These are phyloP conservation scores for Homalodisca vitripennis DNA, from an alignment of 1,140 invertebrate genomes.

Conservation along the genomic window DNA sequence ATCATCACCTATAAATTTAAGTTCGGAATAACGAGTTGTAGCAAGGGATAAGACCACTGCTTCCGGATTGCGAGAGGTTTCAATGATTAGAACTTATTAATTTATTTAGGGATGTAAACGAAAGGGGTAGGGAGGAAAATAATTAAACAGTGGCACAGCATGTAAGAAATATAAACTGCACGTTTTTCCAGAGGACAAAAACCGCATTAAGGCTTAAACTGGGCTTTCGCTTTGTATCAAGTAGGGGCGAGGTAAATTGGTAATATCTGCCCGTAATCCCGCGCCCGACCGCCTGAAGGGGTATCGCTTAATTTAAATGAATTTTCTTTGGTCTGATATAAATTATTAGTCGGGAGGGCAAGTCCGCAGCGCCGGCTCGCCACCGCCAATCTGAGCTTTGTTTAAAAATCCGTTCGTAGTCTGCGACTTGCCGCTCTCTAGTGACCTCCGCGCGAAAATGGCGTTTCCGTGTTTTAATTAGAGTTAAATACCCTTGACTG, in stretches of 20 bases:
- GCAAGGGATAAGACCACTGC: no score
- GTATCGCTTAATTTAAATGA: constrained; percentile 32
- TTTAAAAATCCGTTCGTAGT: background rate
- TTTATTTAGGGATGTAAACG: background rate
- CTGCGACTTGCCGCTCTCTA: background rate
- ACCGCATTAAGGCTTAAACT: constrained; percentile 14
- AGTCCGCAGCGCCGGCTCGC: background rate
- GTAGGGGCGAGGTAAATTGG: background rate
- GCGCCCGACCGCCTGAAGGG: constrained; percentile 19
- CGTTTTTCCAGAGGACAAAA: background rate
- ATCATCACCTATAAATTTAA: no score
- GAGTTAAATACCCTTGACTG: background rate
- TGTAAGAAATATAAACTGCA: constrained; percentile 13
- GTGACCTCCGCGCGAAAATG: background rate
- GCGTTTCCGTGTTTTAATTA: constrained; percentile 9
- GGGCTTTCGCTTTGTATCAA: constrained; percentile 14
- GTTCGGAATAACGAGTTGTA: no score
- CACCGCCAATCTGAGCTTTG: constrained; percentile 2
- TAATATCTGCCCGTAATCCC: constrained; percentile 11
- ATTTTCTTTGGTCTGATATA: constrained; percentile 30
- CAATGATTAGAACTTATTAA: background rate
- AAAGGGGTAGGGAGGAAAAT: constrained; percentile 14
- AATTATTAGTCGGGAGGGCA: constrained; percentile 25
- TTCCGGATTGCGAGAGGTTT: no score
- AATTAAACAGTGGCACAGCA: constrained; percentile 2